Evolutionary conservation across 2,888 invertebrate genomes (phyloP).

Genomic region (Hydrotaea diabolus): DNA sequence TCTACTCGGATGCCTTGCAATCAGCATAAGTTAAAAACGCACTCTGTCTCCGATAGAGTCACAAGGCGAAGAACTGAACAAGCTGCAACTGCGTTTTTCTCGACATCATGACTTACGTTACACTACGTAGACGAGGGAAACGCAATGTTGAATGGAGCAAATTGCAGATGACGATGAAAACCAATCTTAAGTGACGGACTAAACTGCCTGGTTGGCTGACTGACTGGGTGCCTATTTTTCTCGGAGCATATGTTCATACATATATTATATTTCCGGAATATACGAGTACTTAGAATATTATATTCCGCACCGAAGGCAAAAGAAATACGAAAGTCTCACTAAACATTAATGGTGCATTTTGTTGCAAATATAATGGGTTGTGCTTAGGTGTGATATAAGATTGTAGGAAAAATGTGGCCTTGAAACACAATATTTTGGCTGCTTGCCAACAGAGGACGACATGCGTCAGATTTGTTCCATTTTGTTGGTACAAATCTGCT

Average conservation of each 20-base stretch:
- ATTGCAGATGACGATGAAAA: neutral
- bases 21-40: slow-evolving; percentile 19
- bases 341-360: neutral
- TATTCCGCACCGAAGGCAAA: neutral
- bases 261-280: slow-evolving; percentile 73
- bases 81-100: neutral
- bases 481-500: too few species aligned
- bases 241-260: slow-evolving; percentile 19
- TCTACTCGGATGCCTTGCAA: neutral
- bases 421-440: too few species aligned
- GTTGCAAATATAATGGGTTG: neutral
- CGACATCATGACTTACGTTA: neutral
- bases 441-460: too few species aligned
- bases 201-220: slow-evolving; percentile 22
- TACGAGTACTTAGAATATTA: slow-evolving; percentile 60
- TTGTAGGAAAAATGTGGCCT: too few species aligned
- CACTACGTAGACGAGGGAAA: neutral
- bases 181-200: slow-evolving; percentile 3
- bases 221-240: slow-evolving; percentile 24
- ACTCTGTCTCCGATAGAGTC: neutral
- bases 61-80: neutral
- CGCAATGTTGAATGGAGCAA: neutral
- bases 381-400: neutral
- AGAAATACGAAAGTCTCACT: neutral
- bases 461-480: too few species aligned